These are phyloP conservation scores for Lissonota sp. DNA, from an alignment of 2,888 invertebrate genomes.

Conservation along the genomic window DNA sequence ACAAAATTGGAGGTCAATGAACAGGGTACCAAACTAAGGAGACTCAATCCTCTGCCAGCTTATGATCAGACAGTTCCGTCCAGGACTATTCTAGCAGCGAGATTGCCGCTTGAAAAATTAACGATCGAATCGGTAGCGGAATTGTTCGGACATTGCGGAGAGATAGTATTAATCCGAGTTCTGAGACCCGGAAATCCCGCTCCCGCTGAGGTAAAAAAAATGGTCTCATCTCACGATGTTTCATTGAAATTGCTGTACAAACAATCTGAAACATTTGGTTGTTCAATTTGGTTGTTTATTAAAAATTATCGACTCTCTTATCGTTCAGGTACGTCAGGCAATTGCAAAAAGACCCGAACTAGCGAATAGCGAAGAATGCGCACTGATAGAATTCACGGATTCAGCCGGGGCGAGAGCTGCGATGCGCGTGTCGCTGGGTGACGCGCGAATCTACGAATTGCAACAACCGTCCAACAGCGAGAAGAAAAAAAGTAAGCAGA, in stretches of 20 bases:
- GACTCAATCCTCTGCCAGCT: constrained; percentile 93
- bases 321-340: constrained; percentile 90
- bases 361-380: constrained; percentile 92
- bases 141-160: constrained; percentile 94
- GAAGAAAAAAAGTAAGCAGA: constrained; percentile 90
- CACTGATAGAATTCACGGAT: constrained; percentile 95
- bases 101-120: constrained; percentile 93
- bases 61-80: constrained; percentile 97
- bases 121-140: constrained; percentile 96
- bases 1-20: constrained; percentile 95
- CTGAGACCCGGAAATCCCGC: constrained; percentile 95
- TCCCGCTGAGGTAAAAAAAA: constrained; percentile 89
- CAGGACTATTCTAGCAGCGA: constrained; percentile 94
- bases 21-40: constrained; percentile 94
- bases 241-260: no score
- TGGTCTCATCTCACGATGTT: no score
- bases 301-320: no score
- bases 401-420: constrained; percentile 94
- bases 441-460: constrained; percentile 91
- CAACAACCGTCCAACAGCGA: constrained; percentile 87
- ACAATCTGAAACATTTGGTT: no score
- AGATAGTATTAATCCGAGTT: constrained; percentile 94
- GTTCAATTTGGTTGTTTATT: no score
- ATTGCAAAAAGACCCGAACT: constrained; percentile 95
- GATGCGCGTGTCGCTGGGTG: constrained; percentile 86